phyloP scores from a whole-genome alignment of 2,888 invertebrate species.

The Ectemnius continuus region DNA sequence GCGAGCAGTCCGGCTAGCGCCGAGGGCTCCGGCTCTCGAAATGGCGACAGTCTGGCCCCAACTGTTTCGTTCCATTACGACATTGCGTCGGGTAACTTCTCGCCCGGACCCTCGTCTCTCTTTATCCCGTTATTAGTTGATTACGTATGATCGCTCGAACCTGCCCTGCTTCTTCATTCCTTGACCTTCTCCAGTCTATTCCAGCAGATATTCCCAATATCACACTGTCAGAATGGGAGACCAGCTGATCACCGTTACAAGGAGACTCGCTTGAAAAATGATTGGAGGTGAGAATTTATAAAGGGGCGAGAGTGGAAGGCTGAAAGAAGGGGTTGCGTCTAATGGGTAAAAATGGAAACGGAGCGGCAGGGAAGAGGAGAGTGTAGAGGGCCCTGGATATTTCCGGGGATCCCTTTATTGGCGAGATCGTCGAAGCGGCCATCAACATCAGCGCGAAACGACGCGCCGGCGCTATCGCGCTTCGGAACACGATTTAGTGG shows the following conservation, averaged over 20 bases:
- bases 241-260: neutral
- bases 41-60: conserved; percentile 45
- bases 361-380: neutral
- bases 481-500: conserved; percentile 72
- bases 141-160: conserved; percentile 16
- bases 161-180: neutral
- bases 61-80: conserved; percentile 42
- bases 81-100: conserved; percentile 10
- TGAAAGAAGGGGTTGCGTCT: no score
- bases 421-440: conserved; percentile 69
- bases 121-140: conserved; percentile 21
- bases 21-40: conserved; percentile 36
- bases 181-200: neutral
- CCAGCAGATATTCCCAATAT: neutral
- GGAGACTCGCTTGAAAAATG: no score
- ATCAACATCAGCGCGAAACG: conserved; percentile 71
- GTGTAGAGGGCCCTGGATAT: conserved; percentile 46
- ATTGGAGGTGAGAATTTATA: no score
- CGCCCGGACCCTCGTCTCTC: neutral
- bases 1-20: conserved; percentile 41
- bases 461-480: conserved; percentile 63
- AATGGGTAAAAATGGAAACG: conserved; percentile 4
- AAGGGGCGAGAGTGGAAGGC: no score
- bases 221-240: conserved; percentile 7
- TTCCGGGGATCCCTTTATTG: conserved; percentile 69